A percentile compares a stretch with the other conserved stretches of the same genome.
Conservation (phyloP, 1,140 invertebrate species). For the Macrosteles quadrilineatus region DNA sequence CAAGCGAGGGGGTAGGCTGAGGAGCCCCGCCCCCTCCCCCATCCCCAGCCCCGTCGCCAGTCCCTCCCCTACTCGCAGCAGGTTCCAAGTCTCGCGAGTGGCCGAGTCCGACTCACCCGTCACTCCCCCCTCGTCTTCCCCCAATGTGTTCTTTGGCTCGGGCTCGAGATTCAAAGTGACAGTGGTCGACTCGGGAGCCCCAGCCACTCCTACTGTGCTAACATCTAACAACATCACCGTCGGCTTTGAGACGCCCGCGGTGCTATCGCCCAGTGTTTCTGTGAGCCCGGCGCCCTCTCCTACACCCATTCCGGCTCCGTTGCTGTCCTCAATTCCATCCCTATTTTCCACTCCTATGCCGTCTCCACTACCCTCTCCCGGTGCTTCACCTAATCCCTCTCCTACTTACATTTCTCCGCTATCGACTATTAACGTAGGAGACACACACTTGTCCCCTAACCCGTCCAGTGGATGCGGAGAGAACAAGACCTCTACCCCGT, state of each 20-base stretch:
- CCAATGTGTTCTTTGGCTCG: slow-evolving; percentile 34
- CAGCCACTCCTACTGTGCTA: slow-evolving; percentile 29
- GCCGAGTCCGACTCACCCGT: slow-evolving; percentile 49
- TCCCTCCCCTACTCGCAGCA: slow-evolving; percentile 56
- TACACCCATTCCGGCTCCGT: slow-evolving; percentile 1
- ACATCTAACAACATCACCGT: slow-evolving; percentile 36
- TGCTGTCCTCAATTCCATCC: slow-evolving; percentile 19
- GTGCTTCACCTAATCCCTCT: neutral
- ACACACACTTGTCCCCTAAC: neutral
- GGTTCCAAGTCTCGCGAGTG: slow-evolving; percentile 61
- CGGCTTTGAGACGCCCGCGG: slow-evolving; percentile 32
- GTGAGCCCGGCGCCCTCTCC: slow-evolving; percentile 17
- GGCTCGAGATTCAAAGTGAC: slow-evolving; percentile 41
- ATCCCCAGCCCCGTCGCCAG: slow-evolving; percentile 67
- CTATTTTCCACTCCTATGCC: slow-evolving; percentile 27
- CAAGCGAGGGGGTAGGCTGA: slow-evolving; percentile 52
- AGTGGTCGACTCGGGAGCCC: slow-evolving; percentile 28
- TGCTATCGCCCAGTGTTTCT: slow-evolving; percentile 2
- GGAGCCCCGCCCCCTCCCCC: slow-evolving; percentile 67
- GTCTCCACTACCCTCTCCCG: slow-evolving; percentile 10
- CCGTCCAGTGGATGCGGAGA: too few species aligned
- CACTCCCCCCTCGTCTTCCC: slow-evolving; percentile 34
- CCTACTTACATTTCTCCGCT: slow-evolving; percentile 13
- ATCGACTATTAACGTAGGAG: slow-evolving; percentile 9
- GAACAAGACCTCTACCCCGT: too few species aligned